phyloP scores from a whole-genome alignment of 2,888 invertebrate genomes.

The Tetragonula carbonaria region DNA sequence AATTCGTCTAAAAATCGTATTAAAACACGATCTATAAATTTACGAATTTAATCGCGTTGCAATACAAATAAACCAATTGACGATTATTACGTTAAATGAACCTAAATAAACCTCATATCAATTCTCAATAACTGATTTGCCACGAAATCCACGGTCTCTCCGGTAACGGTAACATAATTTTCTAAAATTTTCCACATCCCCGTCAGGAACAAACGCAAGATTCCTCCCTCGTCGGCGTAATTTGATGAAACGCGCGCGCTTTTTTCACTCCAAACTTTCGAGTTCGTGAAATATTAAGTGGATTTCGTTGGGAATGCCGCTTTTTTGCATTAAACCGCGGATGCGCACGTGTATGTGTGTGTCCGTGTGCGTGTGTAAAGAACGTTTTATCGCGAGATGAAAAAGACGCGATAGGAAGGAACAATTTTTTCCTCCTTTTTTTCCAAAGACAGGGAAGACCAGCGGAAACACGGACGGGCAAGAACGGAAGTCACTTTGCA shows the following conservation, averaged over 20 bases:
- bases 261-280: background rate
- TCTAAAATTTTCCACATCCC: background rate
- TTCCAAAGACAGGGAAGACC: slow-evolving; percentile 28
- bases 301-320: background rate
- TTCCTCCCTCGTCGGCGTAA: background rate
- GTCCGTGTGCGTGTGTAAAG: background rate
- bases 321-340: slow-evolving; percentile 29
- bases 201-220: background rate
- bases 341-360: background rate
- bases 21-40: too few relatives aligned
- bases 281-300: slow-evolving; percentile 35
- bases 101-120: background rate
- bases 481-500: slow-evolving; percentile 58
- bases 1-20: too few relatives aligned
- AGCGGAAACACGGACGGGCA: slow-evolving; percentile 48
- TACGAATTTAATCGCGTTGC: too few relatives aligned
- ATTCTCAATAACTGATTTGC: background rate
- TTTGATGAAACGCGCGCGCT: slow-evolving; percentile 12
- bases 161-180: background rate
- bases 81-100: too few relatives aligned
- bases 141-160: background rate
- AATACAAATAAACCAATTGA: too few relatives aligned
- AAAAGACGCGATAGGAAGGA: slow-evolving; percentile 22
- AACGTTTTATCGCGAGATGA: slow-evolving; percentile 32
- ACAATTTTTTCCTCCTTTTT: slow-evolving; percentile 37